Percentiles rank a stretch among this genome's conserved stretches.
Conservation (phyloP, 2,113 vertebrate genomes). For the Heterocephalus glaber region DNA sequence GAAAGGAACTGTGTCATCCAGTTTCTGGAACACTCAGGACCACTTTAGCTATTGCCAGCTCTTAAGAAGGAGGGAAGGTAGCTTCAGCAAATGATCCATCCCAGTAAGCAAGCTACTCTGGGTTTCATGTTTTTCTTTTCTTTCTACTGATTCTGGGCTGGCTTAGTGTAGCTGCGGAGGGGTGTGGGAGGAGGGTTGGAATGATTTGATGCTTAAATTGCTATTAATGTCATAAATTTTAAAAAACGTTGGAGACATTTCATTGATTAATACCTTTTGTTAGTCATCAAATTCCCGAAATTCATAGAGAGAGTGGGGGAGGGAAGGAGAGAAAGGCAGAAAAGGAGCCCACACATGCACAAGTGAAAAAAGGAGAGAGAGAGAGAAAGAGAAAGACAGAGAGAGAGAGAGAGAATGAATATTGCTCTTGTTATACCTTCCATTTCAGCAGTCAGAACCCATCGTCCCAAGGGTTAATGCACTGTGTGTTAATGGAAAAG, state of each 20-base stretch:
- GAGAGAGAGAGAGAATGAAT: not conserved
- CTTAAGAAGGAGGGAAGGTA: not conserved
- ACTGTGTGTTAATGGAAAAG: not conserved
- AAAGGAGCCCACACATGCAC: too few relatives aligned
- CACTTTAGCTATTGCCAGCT: not conserved
- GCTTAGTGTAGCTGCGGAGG: not conserved
- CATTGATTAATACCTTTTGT: not conserved
- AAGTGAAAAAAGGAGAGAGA: too few relatives aligned
- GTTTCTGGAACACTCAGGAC: not conserved
- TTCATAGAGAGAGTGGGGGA: not conserved
- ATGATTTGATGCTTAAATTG: not conserved
- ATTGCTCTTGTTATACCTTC: not conserved
- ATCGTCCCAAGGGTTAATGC: not conserved
- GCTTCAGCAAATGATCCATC: not conserved
- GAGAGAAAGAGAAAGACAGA: not conserved
- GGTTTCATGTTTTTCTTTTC: not conserved
- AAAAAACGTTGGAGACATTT: not conserved
- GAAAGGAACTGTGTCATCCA: not conserved
- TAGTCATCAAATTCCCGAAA: not conserved
- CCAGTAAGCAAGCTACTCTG: rapidly evolving
- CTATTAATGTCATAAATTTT: not conserved
- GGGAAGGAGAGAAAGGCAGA: not conserved
- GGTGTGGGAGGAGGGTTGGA: not conserved
- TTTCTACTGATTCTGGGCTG: not conserved
- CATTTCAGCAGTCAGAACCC: not conserved